Evolutionary conservation across 1,140 invertebrate species (phyloP).

Genomic region (Pararge aegeria): DNA sequence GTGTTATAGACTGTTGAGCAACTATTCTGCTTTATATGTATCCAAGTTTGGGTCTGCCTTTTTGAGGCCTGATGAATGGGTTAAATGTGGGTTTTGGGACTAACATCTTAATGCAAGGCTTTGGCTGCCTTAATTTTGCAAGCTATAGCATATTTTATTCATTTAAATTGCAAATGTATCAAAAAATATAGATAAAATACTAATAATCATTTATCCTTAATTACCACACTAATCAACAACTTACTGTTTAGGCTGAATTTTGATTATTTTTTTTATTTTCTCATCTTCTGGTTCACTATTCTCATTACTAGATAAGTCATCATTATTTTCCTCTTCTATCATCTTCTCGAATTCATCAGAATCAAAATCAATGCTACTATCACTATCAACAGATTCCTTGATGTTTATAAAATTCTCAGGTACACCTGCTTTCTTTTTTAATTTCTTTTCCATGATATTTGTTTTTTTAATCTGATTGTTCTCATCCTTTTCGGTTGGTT

Average conservation of each 20-base stretch:
- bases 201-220: too few relatives aligned
- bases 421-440: constrained; percentile 39
- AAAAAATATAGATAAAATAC: too few relatives aligned
- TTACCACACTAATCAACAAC: too few relatives aligned
- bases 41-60: too few relatives aligned
- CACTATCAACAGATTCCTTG: constrained; percentile 41
- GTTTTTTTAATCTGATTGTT: constrained; percentile 3
- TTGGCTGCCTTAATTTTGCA: too few relatives aligned
- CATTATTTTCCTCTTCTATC: constrained; percentile 33
- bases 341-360: constrained; percentile 64
- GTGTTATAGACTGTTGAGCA: too few relatives aligned
- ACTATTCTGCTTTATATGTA: too few relatives aligned
- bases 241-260: background rate
- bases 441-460: constrained; percentile 32
- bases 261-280: background rate
- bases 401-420: constrained; percentile 50
- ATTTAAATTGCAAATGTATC: too few relatives aligned
- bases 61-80: too few relatives aligned
- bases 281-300: constrained; percentile 29
- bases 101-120: too few relatives aligned
- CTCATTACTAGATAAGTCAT: constrained; percentile 23
- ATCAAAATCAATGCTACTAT: constrained; percentile 54
- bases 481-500: constrained; percentile 11
- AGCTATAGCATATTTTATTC: too few relatives aligned
- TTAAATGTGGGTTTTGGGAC: too few relatives aligned